Base-by-base conservation (phyloP, 2,888 invertebrate species). In the Sarcophaga subvicina region DNA sequence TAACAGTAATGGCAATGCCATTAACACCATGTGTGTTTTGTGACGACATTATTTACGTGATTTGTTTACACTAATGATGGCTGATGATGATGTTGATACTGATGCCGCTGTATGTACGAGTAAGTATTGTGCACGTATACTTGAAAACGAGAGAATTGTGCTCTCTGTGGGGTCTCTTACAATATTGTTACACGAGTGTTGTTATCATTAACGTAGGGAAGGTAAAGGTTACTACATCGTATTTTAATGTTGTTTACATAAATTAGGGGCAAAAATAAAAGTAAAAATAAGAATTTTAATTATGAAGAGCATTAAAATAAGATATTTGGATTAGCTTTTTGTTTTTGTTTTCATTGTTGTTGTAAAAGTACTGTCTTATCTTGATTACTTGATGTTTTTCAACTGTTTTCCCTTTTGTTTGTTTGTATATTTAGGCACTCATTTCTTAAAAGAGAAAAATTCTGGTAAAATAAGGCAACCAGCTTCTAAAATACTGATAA, bases 401-500 rank as follows among this genome's bases (percentile, higher is more conserved):
- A 37, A 2, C 8, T 37, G 8, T 8, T 62, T 67, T 49, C 8
- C 2, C 0, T 0, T 8, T 37, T 37, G 37, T 37, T 60, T 59
- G 8, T 49, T 73, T 17, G 27, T 25, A 47, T 59, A 49, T 27
- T 3, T 60, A 60, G 6, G 49, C 37, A 37, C 8, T 37, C 1
- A 25, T 37, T 37, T 10, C 8, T 37, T 0, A 37, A 37, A 37
- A 37, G 8, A 37, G 3, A 71, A 37, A 54, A 59, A 80, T 72
- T 72, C n/a, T 37, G 63, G 37, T 62, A 37, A 37, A 37, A 22
- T 63, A 12, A 14, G 70, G 63, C 22, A 45, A 6, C 54, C n/a
- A 62, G 49, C 71, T 60, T 22, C 71, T 71, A 12, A 60, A 59
- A 73, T 25, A 22, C 62, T 71, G 69, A 12, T 75, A 59, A 12